Evolutionary conservation across 2,888 invertebrate species (phyloP), one percentile per base, ranked within the genome.

Genomic region (Heliconius cydno): DNA sequence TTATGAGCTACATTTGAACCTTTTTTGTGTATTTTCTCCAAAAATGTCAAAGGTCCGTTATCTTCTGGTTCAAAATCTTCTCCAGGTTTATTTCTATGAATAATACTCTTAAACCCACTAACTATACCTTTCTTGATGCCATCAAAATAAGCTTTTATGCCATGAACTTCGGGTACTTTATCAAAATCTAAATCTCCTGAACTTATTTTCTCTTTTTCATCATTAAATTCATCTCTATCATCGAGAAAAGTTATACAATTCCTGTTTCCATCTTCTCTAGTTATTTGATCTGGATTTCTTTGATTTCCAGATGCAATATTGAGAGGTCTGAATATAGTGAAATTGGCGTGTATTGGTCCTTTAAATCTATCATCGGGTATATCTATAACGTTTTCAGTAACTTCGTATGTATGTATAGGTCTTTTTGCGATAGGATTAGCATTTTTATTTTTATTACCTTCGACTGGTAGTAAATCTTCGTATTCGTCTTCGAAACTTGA

Each of bases 381-480:
- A 72, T 94, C 94, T 4, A 86, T 81, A 3, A 92, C 84, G 9
- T 87, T 86, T 85, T 94, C 94, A 38, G 90, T 90, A 0, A 94
- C 92, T 88, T 92, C 86, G 60, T 94, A 94, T 3, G 76, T 84
- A 5, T 84, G 28, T 68, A 30, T 79, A 22, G 77, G 68, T n/a
- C 75, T 68, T 68, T 12, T 78, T 66, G 79, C 74, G 67, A 41
- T 34, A 66, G 60, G 3, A 12, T 34, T 34, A 6, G 28, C 22
- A 52, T 70, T 70, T 22, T 30, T 63, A 12, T 60, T 68, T 1
- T 72, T 22, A 25, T 72, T 57, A 15, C 79, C 68, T 46, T 79
- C 41, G 13, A 38, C 19, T 28, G 74, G 46, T 72, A 60, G n/a
- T 0, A 28, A 57, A n/a, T 77, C 76, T 13, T 79, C 65, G 28